Evolutionary conservation across 2,888 invertebrate species (phyloP).

Genomic region (Priocnemis perturbator): DNA sequence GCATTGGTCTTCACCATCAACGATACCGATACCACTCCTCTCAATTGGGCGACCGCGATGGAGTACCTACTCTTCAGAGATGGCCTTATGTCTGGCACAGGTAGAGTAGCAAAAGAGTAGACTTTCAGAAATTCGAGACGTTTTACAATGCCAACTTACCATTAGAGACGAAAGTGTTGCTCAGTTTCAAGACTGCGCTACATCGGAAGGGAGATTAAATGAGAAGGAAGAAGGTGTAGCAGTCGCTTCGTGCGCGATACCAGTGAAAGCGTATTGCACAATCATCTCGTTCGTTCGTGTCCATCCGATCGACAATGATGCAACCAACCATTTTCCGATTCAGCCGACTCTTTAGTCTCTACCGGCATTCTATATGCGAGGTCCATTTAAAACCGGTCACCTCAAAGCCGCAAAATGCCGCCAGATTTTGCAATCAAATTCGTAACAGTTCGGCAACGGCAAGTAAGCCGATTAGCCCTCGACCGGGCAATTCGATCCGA

Average conservation of each 20-base stretch:
- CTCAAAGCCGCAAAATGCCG: not conserved
- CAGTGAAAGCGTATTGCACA: slow-evolving; percentile 55
- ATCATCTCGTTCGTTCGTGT: slow-evolving; percentile 47
- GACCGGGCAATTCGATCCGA: too few species aligned
- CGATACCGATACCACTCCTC: slow-evolving; percentile 88
- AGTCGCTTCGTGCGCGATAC: slow-evolving; percentile 7
- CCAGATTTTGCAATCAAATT: too few species aligned
- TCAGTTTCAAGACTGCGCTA: not conserved
- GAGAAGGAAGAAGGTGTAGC: too few species aligned
- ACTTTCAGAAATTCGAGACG: too few species aligned
- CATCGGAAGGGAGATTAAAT: slow-evolving; percentile 4
- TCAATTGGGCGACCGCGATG: slow-evolving; percentile 96
- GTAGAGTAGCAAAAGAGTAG: slow-evolving; percentile 73
- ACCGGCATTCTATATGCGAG: slow-evolving; percentile 28
- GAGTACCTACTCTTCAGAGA: slow-evolving; percentile 92
- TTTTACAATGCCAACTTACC: too few species aligned
- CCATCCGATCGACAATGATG: slow-evolving; percentile 42
- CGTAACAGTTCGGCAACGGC: too few species aligned
- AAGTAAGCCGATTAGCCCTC: too few species aligned
- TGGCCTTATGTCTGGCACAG: slow-evolving; percentile 93
- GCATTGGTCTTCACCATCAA: slow-evolving; percentile 88
- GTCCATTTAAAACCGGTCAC: slow-evolving; percentile 25
- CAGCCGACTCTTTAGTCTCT: slow-evolving; percentile 42
- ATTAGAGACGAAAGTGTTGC: too few species aligned
- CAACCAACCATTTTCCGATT: slow-evolving; percentile 47